Evolutionary conservation across 2,888 invertebrate genomes (phyloP).

Genomic region (Lithodes maja): DNA sequence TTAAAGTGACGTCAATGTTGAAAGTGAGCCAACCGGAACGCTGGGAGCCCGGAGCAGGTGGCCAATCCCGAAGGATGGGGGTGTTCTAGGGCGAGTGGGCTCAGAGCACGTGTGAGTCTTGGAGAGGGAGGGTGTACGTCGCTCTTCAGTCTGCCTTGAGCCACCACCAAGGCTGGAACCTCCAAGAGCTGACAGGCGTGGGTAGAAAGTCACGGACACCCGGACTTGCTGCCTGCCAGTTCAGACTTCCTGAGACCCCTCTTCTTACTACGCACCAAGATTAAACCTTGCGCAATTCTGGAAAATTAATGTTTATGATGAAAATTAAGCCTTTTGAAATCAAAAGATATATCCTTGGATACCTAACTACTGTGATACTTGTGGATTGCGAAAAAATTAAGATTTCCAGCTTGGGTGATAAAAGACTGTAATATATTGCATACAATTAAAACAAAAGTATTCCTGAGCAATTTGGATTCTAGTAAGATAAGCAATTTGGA

Average conservation of each 20-base stretch:
- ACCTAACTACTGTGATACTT: too few species aligned
- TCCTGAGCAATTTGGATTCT: too few species aligned
- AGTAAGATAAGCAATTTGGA: too few species aligned
- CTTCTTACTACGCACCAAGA: background rate
- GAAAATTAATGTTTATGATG: too few species aligned
- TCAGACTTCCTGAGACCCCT: background rate
- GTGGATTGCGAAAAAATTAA: too few species aligned
- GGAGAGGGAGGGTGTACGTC: constrained; percentile 27
- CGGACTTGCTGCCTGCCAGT: constrained; percentile 11
- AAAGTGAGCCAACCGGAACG: constrained; percentile 53
- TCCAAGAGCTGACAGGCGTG: constrained; percentile 18
- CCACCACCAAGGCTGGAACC: constrained; percentile 25
- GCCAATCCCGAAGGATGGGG: constrained; percentile 34
- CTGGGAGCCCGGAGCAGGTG: constrained; percentile 32
- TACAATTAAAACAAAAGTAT: too few species aligned
- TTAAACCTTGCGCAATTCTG: too few species aligned
- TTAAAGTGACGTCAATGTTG: constrained; percentile 42
- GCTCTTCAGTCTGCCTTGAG: background rate
- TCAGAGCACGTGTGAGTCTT: constrained; percentile 48
- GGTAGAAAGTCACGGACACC: constrained; percentile 33
- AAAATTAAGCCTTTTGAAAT: too few species aligned
- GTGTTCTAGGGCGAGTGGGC: constrained; percentile 13
- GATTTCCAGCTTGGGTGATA: too few species aligned
- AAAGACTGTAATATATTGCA: too few species aligned
- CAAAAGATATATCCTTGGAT: too few species aligned